phyloP scores from a whole-genome alignment of 2,797 vertebrate species.

The Channallabes apus region DNA sequence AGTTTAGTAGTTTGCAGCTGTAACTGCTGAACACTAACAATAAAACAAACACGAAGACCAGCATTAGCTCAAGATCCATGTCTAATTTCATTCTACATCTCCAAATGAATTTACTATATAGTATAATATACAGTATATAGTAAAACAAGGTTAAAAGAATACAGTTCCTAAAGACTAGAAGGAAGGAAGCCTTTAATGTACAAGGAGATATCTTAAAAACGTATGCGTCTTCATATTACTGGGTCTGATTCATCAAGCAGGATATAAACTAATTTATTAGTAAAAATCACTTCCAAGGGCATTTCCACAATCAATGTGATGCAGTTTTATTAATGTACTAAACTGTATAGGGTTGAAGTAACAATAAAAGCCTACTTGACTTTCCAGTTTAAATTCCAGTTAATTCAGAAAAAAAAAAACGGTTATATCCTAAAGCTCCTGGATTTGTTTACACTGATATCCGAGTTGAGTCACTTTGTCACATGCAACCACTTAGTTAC shows the following conservation, averaged over 20 bases:
- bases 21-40: background rate
- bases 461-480: background rate
- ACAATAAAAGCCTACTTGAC: too few relatives aligned
- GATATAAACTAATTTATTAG: background rate
- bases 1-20: background rate
- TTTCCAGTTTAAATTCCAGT: background rate
- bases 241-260: background rate
- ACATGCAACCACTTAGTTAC: too few relatives aligned
- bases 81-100: background rate
- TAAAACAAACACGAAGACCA: background rate
- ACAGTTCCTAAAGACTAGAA: background rate
- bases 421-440: background rate
- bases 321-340: background rate
- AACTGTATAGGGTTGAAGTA: too few relatives aligned
- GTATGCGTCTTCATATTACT: background rate
- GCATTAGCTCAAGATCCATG: background rate
- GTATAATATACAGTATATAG: background rate
- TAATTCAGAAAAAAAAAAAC: background rate
- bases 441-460: background rate
- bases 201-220: background rate
- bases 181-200: background rate
- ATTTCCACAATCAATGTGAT: background rate
- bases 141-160: background rate
- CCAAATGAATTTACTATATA: background rate
- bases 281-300: background rate